Evolutionary conservation across 2,113 vertebrate species (phyloP), one percentile per base, ranked within the genome.

Genomic region (Pelecanoides urinatrix): DNA sequence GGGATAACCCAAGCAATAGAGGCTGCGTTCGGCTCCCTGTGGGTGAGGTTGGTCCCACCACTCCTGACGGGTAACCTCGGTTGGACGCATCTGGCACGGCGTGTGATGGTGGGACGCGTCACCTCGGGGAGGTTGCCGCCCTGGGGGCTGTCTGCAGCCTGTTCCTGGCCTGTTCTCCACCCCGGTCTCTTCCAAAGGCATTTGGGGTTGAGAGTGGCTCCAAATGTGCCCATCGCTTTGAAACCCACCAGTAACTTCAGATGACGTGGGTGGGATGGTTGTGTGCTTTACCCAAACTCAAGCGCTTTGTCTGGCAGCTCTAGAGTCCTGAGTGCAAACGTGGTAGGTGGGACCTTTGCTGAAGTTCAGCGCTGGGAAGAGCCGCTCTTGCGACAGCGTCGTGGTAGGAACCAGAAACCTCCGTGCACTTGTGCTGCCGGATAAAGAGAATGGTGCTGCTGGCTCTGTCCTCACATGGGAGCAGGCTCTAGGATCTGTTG

Each of bases 61-160:
- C 49, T 36, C 45, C 32, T 1, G 14, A 0, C 4, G 20, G 58
- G 66, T 7, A 6, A 44, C 26, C 17, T 20, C 40, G 3, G 38
- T 0, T 13, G 73, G 80, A 30, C 3, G 5, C 5, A 1, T 11
- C n/a, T 11, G 26, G 53, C 55, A 7, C 1, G 1, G 2, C 7
- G 0, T 1, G 36, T 34, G 86, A 8, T 3, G 55, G 34, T 7
- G 26, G 18, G 32, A 11, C 9, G 14, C 30, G 34, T 29, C 25
- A 0, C 30, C 34, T 1, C 6, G 9, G 27, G 17, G 67, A 11
- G 2, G 7, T 29, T 53, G 59, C 10, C 30, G 4, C 42, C 36
- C 2, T 2, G 11, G 21, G 72, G 32, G 55, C 44, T 16, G 18
- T 26, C 56, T 27, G 32, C 44, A 38, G 73, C 36, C 19, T 5